A percentile compares a stretch with the other conserved stretches of the same genome.
phyloP scores from a whole-genome alignment of 2,797 vertebrate genomes.

The Knipowitschia caucasica region DNA sequence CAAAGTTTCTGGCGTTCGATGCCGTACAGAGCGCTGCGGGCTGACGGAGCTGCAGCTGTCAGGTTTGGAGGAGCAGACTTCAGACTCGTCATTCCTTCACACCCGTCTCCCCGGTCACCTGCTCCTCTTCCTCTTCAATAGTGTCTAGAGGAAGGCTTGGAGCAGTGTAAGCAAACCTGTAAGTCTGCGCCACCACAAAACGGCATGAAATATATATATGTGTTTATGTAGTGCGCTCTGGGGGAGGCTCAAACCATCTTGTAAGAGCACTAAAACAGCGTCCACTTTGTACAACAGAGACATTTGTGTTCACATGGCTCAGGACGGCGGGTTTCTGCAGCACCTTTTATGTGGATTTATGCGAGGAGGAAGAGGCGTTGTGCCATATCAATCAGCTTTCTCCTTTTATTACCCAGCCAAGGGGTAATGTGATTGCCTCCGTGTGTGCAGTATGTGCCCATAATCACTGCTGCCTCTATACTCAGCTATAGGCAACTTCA shows the following conservation, averaged over 20 bases:
- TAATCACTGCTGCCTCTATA: too few relatives aligned
- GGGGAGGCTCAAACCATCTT: conserved; percentile 44
- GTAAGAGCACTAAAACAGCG: conserved; percentile 45
- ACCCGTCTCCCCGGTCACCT: conserved; percentile 11
- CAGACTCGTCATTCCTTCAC: conserved; percentile 40
- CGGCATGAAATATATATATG: conserved; percentile 53
- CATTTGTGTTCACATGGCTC: conserved; percentile 24
- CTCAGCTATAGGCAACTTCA: too few relatives aligned
- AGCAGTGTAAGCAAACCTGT: conserved; percentile 30
- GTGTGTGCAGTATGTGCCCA: too few relatives aligned
- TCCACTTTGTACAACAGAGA: conserved; percentile 53
- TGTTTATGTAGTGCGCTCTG: conserved; percentile 43
- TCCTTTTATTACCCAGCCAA: too few relatives aligned
- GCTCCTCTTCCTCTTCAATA: conserved; percentile 27
- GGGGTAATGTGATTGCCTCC: too few relatives aligned
- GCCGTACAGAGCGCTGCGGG: conserved; percentile 26
- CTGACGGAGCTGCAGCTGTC: conserved; percentile 43
- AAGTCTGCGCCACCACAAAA: conserved; percentile 30
- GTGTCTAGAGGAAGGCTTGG: conserved; percentile 34
- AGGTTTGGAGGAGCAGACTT: conserved; percentile 41
- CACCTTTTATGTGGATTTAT: conserved; percentile 8
- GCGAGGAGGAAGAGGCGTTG: not conserved
- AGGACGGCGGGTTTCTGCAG: conserved; percentile 5
- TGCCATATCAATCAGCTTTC: too few relatives aligned
- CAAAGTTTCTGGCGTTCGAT: conserved; percentile 21